These are phyloP conservation scores for Neodontobutis hainanensis DNA, from an alignment of 2,113 vertebrate species.

Conservation along the genomic window DNA sequence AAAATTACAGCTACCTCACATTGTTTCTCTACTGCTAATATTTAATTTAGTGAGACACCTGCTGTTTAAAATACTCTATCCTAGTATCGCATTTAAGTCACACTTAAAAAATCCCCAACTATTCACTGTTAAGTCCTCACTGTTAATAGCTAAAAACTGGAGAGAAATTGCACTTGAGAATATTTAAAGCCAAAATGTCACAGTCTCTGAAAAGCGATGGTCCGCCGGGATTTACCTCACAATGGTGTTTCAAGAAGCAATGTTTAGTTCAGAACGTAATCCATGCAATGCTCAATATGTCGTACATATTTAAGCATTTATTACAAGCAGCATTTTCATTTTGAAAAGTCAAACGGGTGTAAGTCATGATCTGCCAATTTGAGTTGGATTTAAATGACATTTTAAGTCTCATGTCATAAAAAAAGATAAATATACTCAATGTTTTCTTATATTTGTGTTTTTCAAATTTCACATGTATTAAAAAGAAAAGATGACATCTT, in stretches of 20 bases:
- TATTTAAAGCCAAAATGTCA: slow-evolving; percentile 60
- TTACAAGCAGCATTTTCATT: not conserved
- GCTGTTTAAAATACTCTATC: too few species aligned
- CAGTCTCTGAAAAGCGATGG: slow-evolving; percentile 13
- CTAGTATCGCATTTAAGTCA: not conserved
- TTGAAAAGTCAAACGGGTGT: slow-evolving; percentile 6
- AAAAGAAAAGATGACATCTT: slow-evolving; percentile 57
- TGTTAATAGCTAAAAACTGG: slow-evolving; percentile 24
- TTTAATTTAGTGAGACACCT: too few species aligned
- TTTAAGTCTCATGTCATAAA: slow-evolving; percentile 34
- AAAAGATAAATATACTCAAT: slow-evolving; percentile 54
- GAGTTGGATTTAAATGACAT: slow-evolving; percentile 24
- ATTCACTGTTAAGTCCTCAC: slow-evolving; percentile 8
- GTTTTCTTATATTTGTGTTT: slow-evolving; percentile 74
- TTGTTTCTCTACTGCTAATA: too few species aligned
- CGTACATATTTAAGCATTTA: slow-evolving; percentile 10
- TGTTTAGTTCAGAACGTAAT: not conserved
- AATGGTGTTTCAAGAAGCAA: not conserved
- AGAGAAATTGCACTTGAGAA: slow-evolving; percentile 39
- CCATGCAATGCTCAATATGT: not conserved
- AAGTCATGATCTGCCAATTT: slow-evolving; percentile 19
- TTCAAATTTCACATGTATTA: slow-evolving; percentile 62
- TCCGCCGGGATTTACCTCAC: slow-evolving; percentile 61
- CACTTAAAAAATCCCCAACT: not conserved
- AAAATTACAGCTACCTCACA: too few species aligned